phyloP scores from a whole-genome alignment of 2,113 vertebrate species.

The Mormoops blainvillei region DNA sequence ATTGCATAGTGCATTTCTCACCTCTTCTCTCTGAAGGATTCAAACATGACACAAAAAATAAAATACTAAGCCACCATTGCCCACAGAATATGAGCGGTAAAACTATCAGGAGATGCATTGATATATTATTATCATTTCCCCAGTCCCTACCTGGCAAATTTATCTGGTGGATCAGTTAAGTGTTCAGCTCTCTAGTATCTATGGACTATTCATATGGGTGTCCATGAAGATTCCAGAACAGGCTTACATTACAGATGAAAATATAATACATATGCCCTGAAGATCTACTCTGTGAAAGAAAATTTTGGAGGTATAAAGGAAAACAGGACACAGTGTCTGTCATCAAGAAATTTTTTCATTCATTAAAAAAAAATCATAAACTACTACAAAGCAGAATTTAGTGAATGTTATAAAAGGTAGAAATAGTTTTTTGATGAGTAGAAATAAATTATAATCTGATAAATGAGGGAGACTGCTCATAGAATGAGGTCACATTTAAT shows the following conservation, averaged over 20 bases:
- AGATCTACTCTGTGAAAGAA: not conserved
- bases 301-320: not conserved
- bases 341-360: not conserved
- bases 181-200: not conserved
- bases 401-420: not conserved
- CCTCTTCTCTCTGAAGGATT: not conserved
- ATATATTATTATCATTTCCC: not conserved
- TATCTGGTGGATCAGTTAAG: not conserved
- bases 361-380: not conserved
- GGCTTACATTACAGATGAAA: not conserved
- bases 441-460: not conserved
- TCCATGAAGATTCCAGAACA: not conserved
- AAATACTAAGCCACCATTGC: not conserved
- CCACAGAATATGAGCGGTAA: not conserved
- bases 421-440: not conserved
- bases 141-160: not conserved
- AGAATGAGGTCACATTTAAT: not conserved
- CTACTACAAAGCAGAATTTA: not conserved
- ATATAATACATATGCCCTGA: too few relatives aligned
- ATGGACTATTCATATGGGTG: not conserved
- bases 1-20: not conserved
- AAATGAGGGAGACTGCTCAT: not conserved
- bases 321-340: not conserved
- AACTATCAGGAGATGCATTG: not conserved
- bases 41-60: not conserved